These are phyloP conservation scores for Tenthredo livida DNA, from an alignment of 2,888 invertebrate genomes.

Conservation along the genomic window DNA sequence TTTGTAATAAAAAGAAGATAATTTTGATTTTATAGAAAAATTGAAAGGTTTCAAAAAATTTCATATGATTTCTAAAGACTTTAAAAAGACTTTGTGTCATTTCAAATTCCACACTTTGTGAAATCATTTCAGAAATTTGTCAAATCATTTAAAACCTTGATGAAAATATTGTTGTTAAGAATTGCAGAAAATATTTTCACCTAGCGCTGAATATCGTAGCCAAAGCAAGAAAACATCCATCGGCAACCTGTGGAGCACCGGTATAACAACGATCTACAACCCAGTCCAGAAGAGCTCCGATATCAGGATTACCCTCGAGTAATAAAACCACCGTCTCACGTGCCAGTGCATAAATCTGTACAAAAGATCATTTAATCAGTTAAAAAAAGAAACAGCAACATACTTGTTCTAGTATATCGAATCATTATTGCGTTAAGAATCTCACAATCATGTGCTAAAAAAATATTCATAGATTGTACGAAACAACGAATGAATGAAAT, in stretches of 20 bases:
- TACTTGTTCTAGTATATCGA: not conserved
- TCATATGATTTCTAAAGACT: no score
- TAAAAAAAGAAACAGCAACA: not conserved
- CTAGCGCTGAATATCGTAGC: slow-evolving; percentile 98
- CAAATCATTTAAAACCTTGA: no score
- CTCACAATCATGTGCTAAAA: not conserved
- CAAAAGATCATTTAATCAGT: slow-evolving; percentile 58
- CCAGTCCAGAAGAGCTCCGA: slow-evolving; percentile 96
- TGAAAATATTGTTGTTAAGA: not conserved
- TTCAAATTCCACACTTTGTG: no score
- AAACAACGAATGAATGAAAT: not conserved
- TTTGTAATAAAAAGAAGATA: no score
- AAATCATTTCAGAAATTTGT: no score
- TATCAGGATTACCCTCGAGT: slow-evolving; percentile 96
- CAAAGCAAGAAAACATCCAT: slow-evolving; percentile 97
- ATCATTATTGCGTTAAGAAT: not conserved
- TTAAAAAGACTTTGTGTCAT: no score
- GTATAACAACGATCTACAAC: slow-evolving; percentile 98
- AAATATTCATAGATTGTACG: not conserved
- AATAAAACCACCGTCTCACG: slow-evolving; percentile 96
- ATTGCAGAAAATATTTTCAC: slow-evolving; percentile 79
- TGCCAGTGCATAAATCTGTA: slow-evolving; percentile 92
- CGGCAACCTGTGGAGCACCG: slow-evolving; percentile 93
- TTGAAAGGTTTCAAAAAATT: no score
- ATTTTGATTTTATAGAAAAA: no score